phyloP scores from a whole-genome alignment of 2,797 vertebrate species.

The Xyrichtys novacula region DNA sequence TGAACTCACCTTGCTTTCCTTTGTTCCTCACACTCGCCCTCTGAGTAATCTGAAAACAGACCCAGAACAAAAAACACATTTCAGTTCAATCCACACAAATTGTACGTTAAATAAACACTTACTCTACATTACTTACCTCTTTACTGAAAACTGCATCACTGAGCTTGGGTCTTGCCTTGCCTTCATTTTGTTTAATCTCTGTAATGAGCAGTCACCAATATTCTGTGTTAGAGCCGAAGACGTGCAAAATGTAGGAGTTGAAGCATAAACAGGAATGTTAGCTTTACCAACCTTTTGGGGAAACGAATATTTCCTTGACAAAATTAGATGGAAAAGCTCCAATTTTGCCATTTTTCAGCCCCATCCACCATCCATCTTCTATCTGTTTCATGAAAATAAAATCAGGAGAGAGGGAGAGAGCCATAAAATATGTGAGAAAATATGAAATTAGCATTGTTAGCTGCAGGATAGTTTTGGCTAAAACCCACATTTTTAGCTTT shows the following conservation, averaged over 20 bases:
- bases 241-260: not conserved
- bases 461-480: too few species aligned
- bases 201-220: conserved; percentile 9
- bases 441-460: not conserved
- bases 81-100: not conserved
- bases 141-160: conserved; percentile 80
- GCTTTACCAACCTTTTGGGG: conserved; percentile 73
- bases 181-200: conserved; percentile 79
- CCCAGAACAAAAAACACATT: conserved; percentile 17
- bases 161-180: conserved; percentile 84
- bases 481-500: too few species aligned
- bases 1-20: conserved; percentile 72
- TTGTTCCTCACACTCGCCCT: conserved; percentile 81
- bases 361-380: conserved; percentile 96
- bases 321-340: conserved; percentile 94
- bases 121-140: conserved; percentile 66
- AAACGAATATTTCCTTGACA: conserved; percentile 86
- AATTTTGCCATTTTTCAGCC: conserved; percentile 85
- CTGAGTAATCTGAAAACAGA: conserved; percentile 59
- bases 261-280: not conserved
- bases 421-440: not conserved
- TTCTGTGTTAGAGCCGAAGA: not conserved
- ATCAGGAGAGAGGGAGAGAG: not conserved
- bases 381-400: conserved; percentile 78
- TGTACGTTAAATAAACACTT: not conserved